Base-by-base conservation (phyloP, 2,113 vertebrate species). In the Brachyhypopomus gauderio region DNA sequence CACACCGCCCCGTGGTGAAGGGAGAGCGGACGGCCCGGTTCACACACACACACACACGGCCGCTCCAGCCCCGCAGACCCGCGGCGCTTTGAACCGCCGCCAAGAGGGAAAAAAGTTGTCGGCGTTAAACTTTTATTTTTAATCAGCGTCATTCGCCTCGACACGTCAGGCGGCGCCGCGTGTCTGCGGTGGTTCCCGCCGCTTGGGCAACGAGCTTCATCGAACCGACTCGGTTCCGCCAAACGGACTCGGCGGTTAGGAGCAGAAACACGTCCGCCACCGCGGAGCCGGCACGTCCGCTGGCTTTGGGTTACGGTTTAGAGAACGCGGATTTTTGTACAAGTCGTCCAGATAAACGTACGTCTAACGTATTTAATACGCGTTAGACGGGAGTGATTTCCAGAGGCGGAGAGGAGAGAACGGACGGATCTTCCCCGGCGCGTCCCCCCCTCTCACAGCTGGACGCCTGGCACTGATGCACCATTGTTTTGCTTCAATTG, bases 361-460 rank as follows among this genome's bases (percentile, higher is more conserved):
- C 2, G 8, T 52, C 45, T 52, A 52, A 52, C 9, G 12, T 11
- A 52, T 12, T 52, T 52, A 52, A 52, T 52, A 52, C 14, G 5
- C 14, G 45, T 14, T 52, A 69, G 17, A 22, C 66, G 0, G 1
- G 11, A 70, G 36, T 41, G 0, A 22, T 12, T 4, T n/a, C 66
- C 36, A 4, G 41, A 41, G 34, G 12, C 9, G 25, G 5, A 8
- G 12, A 60, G 72, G 48, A 84, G 78, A 82, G 85, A 75, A 59
- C 22, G 76, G 23, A 82, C 80, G 83, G 86, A 45, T 72, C 90
- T 85, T 92, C 87, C 22, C 30, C 34, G 23, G 82, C 89, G 90
- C 91, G 89, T 91, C 91, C 90, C 90, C 90, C 92, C 87, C 89
- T 34, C 27, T 86, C 93, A 92, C 93, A 94, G 93, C 93, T 94